These are phyloP conservation scores for Microtus richardsoni DNA, from an alignment of 2,113 vertebrate genomes.

Conservation along the genomic window DNA sequence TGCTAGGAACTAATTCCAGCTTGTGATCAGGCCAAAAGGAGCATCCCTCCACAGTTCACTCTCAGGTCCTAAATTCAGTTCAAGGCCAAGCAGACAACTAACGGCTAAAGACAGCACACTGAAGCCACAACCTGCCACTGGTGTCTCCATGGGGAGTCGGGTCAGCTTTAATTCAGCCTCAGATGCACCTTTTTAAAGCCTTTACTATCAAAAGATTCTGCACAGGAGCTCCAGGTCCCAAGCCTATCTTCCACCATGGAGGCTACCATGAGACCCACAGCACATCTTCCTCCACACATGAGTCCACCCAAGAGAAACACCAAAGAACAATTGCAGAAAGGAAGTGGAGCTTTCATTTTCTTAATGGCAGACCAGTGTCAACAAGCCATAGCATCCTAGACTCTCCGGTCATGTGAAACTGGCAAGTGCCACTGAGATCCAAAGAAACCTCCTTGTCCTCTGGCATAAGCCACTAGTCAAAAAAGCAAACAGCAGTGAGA, in stretches of 20 bases:
- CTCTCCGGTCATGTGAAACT: neutral
- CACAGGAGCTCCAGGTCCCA: neutral
- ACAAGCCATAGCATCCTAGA: neutral
- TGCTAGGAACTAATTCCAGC: slow-evolving; percentile 10
- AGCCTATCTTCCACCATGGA: neutral
- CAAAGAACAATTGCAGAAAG: neutral
- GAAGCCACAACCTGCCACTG: neutral
- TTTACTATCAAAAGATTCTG: neutral
- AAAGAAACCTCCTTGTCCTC: neutral
- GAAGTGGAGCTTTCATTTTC: neutral
- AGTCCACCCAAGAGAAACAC: neutral
- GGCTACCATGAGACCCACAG: neutral
- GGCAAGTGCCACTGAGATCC: neutral
- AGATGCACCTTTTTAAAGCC: neutral
- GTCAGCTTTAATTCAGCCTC: neutral
- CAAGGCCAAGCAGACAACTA: neutral
- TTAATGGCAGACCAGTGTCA: neutral
- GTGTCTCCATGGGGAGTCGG: neutral
- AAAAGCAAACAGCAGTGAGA: neutral
- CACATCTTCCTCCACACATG: neutral
- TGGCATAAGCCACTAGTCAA: neutral
- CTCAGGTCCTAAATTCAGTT: neutral
- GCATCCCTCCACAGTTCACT: neutral
- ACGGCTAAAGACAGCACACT: neutral
- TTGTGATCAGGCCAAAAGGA: neutral